These are phyloP conservation scores for Sitodiplosis mosellana DNA, from an alignment of 1,140 invertebrate species.

Conservation along the genomic window DNA sequence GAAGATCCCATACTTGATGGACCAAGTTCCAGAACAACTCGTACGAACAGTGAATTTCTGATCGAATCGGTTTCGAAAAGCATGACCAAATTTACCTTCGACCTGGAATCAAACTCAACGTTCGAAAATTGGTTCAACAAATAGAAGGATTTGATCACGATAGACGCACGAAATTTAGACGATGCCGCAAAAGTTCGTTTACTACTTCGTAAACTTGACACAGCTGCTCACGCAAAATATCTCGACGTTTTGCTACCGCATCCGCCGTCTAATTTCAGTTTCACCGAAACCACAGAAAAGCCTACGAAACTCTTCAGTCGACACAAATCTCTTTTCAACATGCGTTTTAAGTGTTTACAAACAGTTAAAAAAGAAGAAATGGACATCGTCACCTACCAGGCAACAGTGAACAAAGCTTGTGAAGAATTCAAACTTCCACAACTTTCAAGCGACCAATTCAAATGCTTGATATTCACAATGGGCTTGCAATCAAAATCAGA, in stretches of 20 bases:
- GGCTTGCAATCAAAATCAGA: constrained; percentile 2
- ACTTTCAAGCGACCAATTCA: constrained; percentile 4
- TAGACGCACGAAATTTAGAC: constrained; percentile 3
- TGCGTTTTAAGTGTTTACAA: constrained; percentile 4
- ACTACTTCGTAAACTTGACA: constrained; percentile 3
- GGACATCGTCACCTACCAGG: background rate
- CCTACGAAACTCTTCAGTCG: constrained; percentile 1
- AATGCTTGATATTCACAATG: constrained; percentile 5
- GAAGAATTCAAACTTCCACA: constrained; percentile 3
- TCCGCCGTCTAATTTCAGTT: constrained; percentile 1
- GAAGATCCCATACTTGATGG: no score
- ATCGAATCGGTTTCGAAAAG: no score
- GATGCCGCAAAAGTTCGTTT: constrained; percentile 4
- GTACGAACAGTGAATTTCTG: no score
- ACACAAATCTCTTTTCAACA: constrained; percentile 2
- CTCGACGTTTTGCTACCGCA: constrained; percentile 3
- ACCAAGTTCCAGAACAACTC: no score
- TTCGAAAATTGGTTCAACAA: constrained; percentile 4
- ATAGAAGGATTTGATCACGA: constrained; percentile 3
- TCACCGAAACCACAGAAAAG: constrained; percentile 3
- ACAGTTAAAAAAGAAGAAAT: background rate
- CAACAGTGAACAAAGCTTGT: constrained; percentile 2
- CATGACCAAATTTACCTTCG: no score
- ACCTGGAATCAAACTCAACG: no score
- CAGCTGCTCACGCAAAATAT: constrained; percentile 2